Evolutionary conservation across 1,140 invertebrate genomes (phyloP).

Genomic region (Ylistrum balloti): DNA sequence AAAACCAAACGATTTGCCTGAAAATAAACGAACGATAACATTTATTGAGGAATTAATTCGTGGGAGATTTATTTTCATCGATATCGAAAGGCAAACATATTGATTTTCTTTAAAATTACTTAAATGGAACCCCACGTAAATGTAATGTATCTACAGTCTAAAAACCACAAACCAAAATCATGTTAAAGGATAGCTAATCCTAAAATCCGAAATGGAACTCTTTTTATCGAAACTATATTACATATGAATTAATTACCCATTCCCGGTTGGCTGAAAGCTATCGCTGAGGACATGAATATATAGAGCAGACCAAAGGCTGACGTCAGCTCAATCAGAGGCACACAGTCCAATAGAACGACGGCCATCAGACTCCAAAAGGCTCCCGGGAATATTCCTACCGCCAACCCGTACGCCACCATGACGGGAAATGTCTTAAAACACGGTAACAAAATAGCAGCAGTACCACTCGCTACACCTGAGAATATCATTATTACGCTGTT

Average conservation of each 20-base stretch:
- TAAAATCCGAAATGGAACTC: no score
- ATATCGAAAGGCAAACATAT: no score
- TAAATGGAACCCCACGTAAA: no score
- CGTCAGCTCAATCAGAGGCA: conserved; percentile 41
- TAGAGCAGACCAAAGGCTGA: conserved; percentile 43
- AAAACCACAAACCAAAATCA: no score
- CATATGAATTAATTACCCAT: conserved; percentile 50
- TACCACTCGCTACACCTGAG: not conserved
- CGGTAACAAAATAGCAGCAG: not conserved
- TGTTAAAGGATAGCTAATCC: no score
- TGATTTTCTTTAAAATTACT: no score
- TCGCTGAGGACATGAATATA: not conserved
- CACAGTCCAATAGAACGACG: conserved; percentile 43
- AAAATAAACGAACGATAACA: no score
- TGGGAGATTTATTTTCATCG: no score
- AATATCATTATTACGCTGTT: not conserved
- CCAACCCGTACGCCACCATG: conserved; percentile 4
- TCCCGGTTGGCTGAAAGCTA: conserved; percentile 22
- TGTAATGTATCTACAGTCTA: no score
- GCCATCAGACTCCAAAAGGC: conserved; percentile 47
- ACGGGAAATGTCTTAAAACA: not conserved
- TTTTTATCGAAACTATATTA: not conserved
- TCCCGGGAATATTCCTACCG: conserved; percentile 46
- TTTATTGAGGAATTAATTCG: no score
- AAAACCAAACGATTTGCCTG: no score